Evolutionary conservation across 2,113 vertebrate species (phyloP).

Genomic region (Apteryx mantelli): DNA sequence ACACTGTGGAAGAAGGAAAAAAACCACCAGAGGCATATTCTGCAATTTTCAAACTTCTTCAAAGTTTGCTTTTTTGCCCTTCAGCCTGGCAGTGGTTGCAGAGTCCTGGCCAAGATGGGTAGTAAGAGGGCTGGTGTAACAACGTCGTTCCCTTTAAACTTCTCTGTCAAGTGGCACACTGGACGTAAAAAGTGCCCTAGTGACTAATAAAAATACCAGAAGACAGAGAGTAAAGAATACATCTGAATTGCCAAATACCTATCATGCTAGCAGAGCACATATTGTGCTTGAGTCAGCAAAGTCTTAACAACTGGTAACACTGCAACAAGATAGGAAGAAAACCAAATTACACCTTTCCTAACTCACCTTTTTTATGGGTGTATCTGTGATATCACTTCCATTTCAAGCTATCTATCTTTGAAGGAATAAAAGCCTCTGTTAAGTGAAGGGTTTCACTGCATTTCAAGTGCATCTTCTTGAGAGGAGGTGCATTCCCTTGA

Average conservation of each 20-base stretch:
- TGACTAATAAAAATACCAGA: neutral
- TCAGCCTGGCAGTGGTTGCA: neutral
- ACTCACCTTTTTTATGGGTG: neutral
- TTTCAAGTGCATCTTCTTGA: rapidly evolving
- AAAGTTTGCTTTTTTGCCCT: neutral
- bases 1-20: neutral
- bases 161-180: neutral
- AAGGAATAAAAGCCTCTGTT: neutral
- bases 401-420: neutral
- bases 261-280: neutral
- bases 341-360: neutral
- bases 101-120: neutral
- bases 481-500: neutral
- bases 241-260: neutral
- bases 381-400: neutral
- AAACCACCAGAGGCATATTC: neutral
- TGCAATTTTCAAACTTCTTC: neutral
- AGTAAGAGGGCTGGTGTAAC: neutral
- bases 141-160: neutral
- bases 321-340: neutral
- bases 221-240: neutral
- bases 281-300: neutral
- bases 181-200: neutral
- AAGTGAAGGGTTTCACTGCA: rapidly evolving
- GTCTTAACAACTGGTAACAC: neutral